A percentile compares a stretch with the other conserved stretches of the same genome.
Conservation (phyloP, 2,113 vertebrate genomes). For the Lagenorhynchus albirostris region DNA sequence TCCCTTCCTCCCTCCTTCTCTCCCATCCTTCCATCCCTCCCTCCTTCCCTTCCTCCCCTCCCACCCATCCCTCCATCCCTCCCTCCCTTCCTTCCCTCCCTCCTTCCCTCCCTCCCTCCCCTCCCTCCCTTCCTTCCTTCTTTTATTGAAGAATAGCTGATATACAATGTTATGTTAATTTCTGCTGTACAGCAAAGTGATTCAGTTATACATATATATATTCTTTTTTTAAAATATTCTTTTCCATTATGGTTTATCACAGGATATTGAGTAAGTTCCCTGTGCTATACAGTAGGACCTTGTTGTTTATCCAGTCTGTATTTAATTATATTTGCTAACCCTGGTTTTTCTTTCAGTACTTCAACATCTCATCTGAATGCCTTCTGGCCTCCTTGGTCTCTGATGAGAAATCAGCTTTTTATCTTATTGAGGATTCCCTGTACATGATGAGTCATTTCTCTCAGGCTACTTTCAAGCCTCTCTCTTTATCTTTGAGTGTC, state of each 20-base stretch:
- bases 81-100: too few relatives aligned
- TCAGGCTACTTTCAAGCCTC: background rate
- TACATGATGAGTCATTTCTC: background rate
- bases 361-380: background rate
- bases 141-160: background rate
- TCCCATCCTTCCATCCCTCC: too few relatives aligned
- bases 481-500: background rate
- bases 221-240: too few relatives aligned
- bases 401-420: background rate
- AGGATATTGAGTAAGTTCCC: too few relatives aligned
- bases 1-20: too few relatives aligned
- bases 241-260: background rate
- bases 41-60: fast-evolving
- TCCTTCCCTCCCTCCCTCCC: background rate
- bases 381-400: background rate
- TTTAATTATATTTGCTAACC: background rate
- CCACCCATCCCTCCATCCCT: too few relatives aligned
- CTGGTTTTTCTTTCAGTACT: background rate
- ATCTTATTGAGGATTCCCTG: background rate
- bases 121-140: background rate
- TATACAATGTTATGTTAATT: background rate
- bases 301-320: background rate
- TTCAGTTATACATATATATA: background rate
- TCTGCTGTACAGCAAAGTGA: background rate
- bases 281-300: background rate